Evolutionary conservation across 2,888 invertebrate species (phyloP).

Genomic region (Ichneumoninae sp.): DNA sequence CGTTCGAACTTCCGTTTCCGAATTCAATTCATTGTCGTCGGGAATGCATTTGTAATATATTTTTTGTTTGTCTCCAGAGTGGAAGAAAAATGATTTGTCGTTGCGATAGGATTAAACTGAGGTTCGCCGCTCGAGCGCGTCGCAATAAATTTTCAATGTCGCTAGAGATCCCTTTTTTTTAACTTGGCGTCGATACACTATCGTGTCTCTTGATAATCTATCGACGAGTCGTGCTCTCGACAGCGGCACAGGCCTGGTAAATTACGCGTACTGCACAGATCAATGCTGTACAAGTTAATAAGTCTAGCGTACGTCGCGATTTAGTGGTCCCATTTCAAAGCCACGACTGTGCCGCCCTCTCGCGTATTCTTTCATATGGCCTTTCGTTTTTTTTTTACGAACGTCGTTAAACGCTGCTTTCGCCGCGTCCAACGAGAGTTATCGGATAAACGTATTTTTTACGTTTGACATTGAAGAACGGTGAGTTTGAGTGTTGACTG

Average conservation of each 20-base stretch:
- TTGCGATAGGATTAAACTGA: slow-evolving; percentile 21
- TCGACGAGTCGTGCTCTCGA: slow-evolving; percentile 35
- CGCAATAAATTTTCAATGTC: neutral
- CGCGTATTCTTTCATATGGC: neutral
- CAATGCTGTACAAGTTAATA: slow-evolving; percentile 29
- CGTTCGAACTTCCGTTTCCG: neutral
- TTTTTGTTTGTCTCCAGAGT: slow-evolving; percentile 1
- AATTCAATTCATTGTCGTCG: neutral
- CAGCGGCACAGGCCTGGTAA: slow-evolving; percentile 56
- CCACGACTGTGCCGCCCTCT: slow-evolving; percentile 56
- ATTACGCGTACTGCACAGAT: slow-evolving; percentile 12
- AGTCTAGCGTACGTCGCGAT: slow-evolving; percentile 40
- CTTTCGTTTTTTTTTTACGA: neutral
- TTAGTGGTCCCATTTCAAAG: slow-evolving; percentile 66
- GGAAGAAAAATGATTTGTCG: slow-evolving; percentile 37
- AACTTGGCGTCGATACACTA: too few species aligned
- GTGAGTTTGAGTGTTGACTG: slow-evolving; percentile 80
- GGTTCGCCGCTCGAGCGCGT: slow-evolving; percentile 10
- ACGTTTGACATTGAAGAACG: slow-evolving; percentile 87
- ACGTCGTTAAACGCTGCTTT: slow-evolving; percentile 85
- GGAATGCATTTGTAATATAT: slow-evolving; percentile 2
- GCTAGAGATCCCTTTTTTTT: neutral
- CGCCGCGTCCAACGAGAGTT: slow-evolving; percentile 85
- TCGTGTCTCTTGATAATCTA: slow-evolving; percentile 7
- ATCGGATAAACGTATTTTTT: slow-evolving; percentile 88